Percentiles rank a stretch among this genome's conserved stretches.
Conservation (phyloP, 53 echinoderm and acorn worm genomes). For the Luidia sarsii region DNA sequence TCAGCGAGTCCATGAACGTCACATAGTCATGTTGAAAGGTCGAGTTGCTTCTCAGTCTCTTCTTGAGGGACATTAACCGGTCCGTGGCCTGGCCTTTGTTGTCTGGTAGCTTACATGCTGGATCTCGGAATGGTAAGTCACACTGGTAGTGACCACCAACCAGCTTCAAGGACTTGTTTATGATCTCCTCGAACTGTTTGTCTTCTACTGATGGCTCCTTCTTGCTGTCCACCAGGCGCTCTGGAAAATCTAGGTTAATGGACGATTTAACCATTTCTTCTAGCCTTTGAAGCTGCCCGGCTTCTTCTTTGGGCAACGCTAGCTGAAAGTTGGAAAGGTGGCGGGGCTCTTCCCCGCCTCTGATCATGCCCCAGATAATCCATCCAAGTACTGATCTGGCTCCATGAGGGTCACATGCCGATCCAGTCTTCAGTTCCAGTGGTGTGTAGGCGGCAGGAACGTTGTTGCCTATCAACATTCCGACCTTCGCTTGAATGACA, state of each 20-base stretch:
- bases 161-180: constrained; percentile 31
- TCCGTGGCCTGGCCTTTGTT: constrained; percentile 39
- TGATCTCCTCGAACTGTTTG: constrained; percentile 41
- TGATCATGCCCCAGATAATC: neutral
- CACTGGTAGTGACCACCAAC: constrained; percentile 62
- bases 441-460: constrained; percentile 31
- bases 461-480: constrained; percentile 40
- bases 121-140: constrained; percentile 56
- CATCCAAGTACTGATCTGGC: constrained; percentile 41
- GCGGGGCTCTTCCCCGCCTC: neutral
- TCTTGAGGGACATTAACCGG: constrained; percentile 48
- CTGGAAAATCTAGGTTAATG: constrained; percentile 47
- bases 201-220: constrained; percentile 60
- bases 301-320: constrained; percentile 11
- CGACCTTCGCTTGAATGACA: constrained; percentile 23
- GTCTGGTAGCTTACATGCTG: constrained; percentile 43
- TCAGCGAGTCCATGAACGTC: constrained; percentile 40
- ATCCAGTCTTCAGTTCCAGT: constrained; percentile 37
- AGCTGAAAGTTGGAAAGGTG: neutral
- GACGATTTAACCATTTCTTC: constrained; percentile 13
- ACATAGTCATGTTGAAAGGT: constrained; percentile 44
- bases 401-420: constrained; percentile 18
- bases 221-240: constrained; percentile 5
- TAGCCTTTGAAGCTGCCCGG: constrained; percentile 1
- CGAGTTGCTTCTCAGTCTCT: constrained; percentile 43